Conservation (phyloP, 2,797 vertebrate species). For the Molossus molossus region DNA sequence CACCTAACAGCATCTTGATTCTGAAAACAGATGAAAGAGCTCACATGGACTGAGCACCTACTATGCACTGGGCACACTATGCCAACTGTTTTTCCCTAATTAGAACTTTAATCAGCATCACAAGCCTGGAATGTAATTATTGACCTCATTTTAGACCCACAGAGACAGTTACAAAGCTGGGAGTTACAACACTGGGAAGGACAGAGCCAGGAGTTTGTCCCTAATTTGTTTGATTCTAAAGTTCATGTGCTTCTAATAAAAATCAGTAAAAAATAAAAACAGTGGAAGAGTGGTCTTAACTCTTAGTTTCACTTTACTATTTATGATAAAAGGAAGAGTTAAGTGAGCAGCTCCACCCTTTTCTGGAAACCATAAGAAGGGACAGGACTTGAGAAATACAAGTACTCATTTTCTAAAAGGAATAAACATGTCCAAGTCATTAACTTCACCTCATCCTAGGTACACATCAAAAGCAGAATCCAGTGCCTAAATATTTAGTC, state of each 20-base stretch:
- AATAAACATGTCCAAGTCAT: background rate
- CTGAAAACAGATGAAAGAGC: background rate
- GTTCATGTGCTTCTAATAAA: background rate
- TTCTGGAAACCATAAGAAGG: background rate
- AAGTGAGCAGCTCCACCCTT: background rate
- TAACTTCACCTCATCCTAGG: background rate
- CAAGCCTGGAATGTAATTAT: background rate
- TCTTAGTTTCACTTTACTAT: background rate
- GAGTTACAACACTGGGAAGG: background rate
- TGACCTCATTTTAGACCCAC: background rate
- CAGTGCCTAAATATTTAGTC: background rate
- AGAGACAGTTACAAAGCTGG: background rate
- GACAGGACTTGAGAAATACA: background rate
- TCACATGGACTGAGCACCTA: background rate
- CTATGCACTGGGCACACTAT: background rate
- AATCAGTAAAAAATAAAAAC: background rate
- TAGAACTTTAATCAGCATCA: background rate
- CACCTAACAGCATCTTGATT: background rate
- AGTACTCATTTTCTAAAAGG: background rate
- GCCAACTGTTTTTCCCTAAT: constrained; percentile 1
- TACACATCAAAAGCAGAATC: background rate
- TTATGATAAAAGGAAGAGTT: background rate
- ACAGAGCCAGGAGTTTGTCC: background rate
- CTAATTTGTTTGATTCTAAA: background rate
- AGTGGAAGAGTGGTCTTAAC: background rate